phyloP scores from a whole-genome alignment of 2,113 vertebrate species.

The Ochotona princeps region DNA sequence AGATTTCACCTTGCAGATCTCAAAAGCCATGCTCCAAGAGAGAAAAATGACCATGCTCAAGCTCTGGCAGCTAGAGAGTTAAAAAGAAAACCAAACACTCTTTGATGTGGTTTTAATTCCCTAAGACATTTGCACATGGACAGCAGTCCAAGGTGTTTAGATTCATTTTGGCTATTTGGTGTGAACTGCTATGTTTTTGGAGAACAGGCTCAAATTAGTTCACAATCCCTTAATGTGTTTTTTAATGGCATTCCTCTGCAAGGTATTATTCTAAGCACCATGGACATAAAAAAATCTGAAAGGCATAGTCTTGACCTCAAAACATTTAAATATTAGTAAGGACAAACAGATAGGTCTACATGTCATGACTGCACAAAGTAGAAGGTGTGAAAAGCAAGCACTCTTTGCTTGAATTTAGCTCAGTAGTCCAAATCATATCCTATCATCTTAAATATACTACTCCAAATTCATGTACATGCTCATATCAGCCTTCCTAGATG shows the following conservation, averaged over 20 bases:
- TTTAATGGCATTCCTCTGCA: not conserved
- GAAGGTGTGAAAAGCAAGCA: not conserved
- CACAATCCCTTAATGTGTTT: not conserved
- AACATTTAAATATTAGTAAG: not conserved
- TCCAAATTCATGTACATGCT: not conserved
- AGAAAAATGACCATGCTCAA: conserved; percentile 17
- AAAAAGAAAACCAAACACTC: conserved; percentile 26
- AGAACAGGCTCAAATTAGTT: not conserved
- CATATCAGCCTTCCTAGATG: not conserved
- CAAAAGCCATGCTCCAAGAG: conserved; percentile 5
- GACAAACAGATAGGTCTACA: not conserved
- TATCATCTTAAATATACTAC: conserved; percentile 3
- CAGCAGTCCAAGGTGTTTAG: not conserved
- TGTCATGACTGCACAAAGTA: not conserved
- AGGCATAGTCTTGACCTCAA: not conserved
- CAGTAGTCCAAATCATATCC: not conserved
- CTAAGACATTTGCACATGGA: not conserved
- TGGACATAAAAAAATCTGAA: not conserved
- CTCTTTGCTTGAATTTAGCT: not conserved
- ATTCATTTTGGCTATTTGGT: not conserved
- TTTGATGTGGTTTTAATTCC: not conserved
- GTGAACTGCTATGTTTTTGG: not conserved
- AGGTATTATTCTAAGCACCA: not conserved
- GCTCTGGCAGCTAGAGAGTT: not conserved
- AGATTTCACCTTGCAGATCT: not conserved